Evolutionary conservation across 2,797 vertebrate genomes (phyloP).

Genomic region (Triplophysa bombifrons): DNA sequence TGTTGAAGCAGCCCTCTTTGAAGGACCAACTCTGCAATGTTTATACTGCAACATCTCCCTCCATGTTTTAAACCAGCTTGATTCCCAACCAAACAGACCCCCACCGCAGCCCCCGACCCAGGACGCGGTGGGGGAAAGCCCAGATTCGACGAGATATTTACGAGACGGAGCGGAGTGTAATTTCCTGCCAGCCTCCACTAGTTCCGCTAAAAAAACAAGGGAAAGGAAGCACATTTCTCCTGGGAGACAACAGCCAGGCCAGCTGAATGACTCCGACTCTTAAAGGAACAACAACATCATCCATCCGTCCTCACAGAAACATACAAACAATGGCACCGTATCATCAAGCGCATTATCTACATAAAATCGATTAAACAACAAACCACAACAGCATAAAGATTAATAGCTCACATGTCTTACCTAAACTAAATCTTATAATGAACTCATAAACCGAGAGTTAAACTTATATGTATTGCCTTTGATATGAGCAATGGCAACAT

Average conservation of each 20-base stretch:
- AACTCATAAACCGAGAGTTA: not conserved
- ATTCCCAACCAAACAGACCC: slow-evolving; percentile 46
- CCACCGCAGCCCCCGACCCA: slow-evolving; percentile 56
- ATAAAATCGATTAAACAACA: slow-evolving; percentile 2
- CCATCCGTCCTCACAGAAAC: slow-evolving; percentile 29
- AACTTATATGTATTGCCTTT: not conserved
- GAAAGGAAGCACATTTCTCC: slow-evolving; percentile 80
- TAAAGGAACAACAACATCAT: slow-evolving; percentile 56
- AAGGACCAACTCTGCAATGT: slow-evolving; percentile 22
- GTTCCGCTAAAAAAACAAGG: slow-evolving; percentile 79
- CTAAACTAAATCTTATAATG: slow-evolving; percentile 1
- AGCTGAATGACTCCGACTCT: slow-evolving; percentile 57
- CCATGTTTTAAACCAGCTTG: slow-evolving; percentile 38
- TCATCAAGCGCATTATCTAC: slow-evolving; percentile 15
- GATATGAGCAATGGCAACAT: not conserved
- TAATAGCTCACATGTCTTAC: not conserved
- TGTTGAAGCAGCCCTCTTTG: slow-evolving; percentile 16
- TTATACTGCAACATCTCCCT: slow-evolving; percentile 33
- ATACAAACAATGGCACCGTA: slow-evolving; percentile 27
- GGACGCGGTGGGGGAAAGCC: slow-evolving; percentile 67
- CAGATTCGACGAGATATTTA: slow-evolving; percentile 83
- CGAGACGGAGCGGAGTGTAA: slow-evolving; percentile 80
- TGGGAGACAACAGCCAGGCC: slow-evolving; percentile 64
- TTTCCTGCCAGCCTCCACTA: slow-evolving; percentile 82
- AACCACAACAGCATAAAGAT: slow-evolving; percentile 4